A percentile compares a stretch with the other conserved stretches of the same genome.
These are phyloP conservation scores for Willowsia nigromaculata DNA, from an alignment of 2,888 invertebrate genomes.

Conservation along the genomic window DNA sequence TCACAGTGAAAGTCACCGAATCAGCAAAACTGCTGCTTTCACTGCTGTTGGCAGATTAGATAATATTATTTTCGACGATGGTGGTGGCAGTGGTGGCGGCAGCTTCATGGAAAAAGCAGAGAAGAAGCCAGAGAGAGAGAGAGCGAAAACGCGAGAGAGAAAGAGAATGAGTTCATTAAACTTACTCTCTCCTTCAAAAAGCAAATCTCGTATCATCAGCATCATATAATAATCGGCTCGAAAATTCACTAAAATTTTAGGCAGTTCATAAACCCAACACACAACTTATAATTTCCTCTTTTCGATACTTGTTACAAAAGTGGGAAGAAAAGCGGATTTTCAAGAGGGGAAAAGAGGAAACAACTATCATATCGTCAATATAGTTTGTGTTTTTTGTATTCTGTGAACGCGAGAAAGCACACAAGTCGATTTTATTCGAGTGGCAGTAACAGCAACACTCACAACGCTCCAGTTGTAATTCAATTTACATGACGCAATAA, in stretches of 20 bases:
- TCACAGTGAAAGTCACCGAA: constrained; percentile 22
- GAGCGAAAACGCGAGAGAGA: no score
- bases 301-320: no score
- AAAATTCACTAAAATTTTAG: constrained; percentile 10
- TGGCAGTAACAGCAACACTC: neutral
- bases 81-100: neutral
- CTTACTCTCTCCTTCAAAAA: neutral
- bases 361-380: neutral
- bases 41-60: constrained; percentile 36
- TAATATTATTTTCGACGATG: neutral
- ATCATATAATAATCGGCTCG: neutral
- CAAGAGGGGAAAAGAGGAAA: no score
- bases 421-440: neutral
- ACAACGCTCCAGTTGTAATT: constrained; percentile 48
- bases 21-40: neutral
- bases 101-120: neutral
- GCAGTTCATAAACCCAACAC: constrained; percentile 54
- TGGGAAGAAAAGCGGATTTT: no score
- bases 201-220: neutral
- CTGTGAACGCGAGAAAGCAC: neutral
- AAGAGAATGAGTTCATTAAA: constrained; percentile 29
- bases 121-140: no score
- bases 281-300: no score
- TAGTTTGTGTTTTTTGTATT: neutral
- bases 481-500: constrained; percentile 66